These are phyloP conservation scores for Ahaetulla prasina DNA, from an alignment of 2,113 vertebrate species.

Conservation along the genomic window DNA sequence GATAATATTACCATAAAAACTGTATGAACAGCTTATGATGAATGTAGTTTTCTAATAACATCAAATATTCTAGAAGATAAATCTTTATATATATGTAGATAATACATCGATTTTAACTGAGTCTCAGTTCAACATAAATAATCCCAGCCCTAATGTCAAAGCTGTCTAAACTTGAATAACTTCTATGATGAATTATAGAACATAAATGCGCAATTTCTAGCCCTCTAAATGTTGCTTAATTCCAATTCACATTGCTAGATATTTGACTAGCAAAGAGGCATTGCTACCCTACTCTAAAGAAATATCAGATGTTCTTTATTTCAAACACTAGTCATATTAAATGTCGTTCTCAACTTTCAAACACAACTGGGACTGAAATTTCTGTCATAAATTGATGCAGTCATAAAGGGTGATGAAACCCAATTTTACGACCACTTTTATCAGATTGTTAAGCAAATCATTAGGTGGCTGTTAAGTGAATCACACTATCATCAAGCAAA, in stretches of 20 bases:
- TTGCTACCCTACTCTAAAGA: background rate
- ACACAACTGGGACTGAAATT: too few relatives aligned
- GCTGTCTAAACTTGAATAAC: background rate
- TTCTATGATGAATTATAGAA: background rate
- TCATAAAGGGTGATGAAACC: too few relatives aligned
- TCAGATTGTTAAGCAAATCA: too few relatives aligned
- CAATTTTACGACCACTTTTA: too few relatives aligned
- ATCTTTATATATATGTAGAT: background rate
- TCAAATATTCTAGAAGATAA: background rate
- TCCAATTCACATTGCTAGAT: background rate
- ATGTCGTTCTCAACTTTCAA: too few relatives aligned
- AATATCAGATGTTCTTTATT: background rate
- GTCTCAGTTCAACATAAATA: background rate
- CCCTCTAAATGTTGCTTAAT: background rate
- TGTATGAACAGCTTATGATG: background rate
- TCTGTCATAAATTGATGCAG: too few relatives aligned
- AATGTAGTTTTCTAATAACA: background rate
- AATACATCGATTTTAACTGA: background rate
- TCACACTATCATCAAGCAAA: too few relatives aligned
- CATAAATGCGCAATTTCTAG: background rate
- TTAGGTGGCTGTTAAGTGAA: too few relatives aligned
- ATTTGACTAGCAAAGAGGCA: background rate
- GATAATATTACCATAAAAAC: background rate
- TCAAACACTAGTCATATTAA: background rate
- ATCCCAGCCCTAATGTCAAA: background rate